Percentiles rank a stretch among this genome's conserved stretches.
These are phyloP conservation scores for Sigmodon hispidus DNA, from an alignment of 2,113 vertebrate species.

Conservation along the genomic window DNA sequence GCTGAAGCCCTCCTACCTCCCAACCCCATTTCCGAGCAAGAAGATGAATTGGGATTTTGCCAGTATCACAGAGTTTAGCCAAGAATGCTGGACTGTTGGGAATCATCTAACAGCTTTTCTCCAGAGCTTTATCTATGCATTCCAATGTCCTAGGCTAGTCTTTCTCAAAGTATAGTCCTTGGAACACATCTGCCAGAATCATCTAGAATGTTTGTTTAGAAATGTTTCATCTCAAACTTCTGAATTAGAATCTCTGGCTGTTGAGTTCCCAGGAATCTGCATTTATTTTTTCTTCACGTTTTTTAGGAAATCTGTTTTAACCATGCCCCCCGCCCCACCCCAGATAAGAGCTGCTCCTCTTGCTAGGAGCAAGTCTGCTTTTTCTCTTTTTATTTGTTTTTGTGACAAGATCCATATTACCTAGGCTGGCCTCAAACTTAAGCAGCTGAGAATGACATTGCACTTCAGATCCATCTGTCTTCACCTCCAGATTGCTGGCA, in stretches of 20 bases:
- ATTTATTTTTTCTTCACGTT: slow-evolving; percentile 25
- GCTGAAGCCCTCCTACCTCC: not conserved
- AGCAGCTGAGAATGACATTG: not conserved
- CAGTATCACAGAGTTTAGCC: not conserved
- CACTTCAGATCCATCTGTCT: too few species aligned
- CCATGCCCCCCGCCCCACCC: too few species aligned
- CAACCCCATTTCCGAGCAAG: not conserved
- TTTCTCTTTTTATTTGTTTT: not conserved
- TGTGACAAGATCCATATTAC: not conserved
- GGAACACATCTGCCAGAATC: slow-evolving; percentile 5
- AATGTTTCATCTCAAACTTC: not conserved
- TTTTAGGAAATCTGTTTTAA: not conserved
- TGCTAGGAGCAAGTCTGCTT: not conserved
- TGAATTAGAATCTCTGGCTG: slow-evolving; percentile 26
- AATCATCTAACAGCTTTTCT: slow-evolving; percentile 6
- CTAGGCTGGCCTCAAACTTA: not conserved
- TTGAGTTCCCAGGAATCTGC: not conserved
- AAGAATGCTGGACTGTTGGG: slow-evolving; percentile 14
- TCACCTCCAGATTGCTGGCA: not conserved
- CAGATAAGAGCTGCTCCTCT: not conserved
- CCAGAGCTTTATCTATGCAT: not conserved
- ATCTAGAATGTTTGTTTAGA: not conserved
- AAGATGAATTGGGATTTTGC: not conserved
- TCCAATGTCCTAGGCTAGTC: not conserved
- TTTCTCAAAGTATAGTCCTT: slow-evolving; percentile 19